Evolutionary conservation across 1,140 invertebrate species (phyloP).

Genomic region (Drosophila orosa): DNA sequence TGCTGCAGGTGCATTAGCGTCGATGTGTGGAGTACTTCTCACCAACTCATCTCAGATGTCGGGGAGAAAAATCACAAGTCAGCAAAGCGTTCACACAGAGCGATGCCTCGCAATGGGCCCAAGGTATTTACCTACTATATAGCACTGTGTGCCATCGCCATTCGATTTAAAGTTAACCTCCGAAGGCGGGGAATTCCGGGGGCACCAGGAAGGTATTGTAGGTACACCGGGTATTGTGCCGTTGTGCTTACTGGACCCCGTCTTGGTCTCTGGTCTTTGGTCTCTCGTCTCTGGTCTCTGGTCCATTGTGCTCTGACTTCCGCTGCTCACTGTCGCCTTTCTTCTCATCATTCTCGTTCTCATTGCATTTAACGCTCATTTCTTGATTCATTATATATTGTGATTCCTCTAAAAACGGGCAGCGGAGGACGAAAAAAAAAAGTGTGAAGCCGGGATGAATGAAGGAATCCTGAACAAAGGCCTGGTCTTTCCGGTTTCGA

Average conservation of each 20-base stretch:
- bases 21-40: slow-evolving; percentile 33
- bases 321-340: slow-evolving; percentile 73
- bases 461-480: slow-evolving; percentile 66
- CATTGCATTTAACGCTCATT: slow-evolving; percentile 83
- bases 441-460: slow-evolving; percentile 66
- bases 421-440: slow-evolving; percentile 60
- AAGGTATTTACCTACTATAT: slow-evolving; percentile 64
- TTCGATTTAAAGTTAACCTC: slow-evolving; percentile 78
- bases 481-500: slow-evolving; percentile 64
- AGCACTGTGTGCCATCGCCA: slow-evolving; percentile 61
- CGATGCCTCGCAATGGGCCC: slow-evolving; percentile 11
- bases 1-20: slow-evolving; percentile 34
- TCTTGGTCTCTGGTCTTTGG: slow-evolving; percentile 28
- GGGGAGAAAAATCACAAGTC: slow-evolving; percentile 66
- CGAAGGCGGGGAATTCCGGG: slow-evolving; percentile 19
- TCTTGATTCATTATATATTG: slow-evolving; percentile 83
- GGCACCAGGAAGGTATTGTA: slow-evolving; percentile 20
- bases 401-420: slow-evolving; percentile 75
- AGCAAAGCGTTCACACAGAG: slow-evolving; percentile 52
- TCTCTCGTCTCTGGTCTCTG: slow-evolving; percentile 45
- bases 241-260: slow-evolving; percentile 40
- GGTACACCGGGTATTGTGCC: slow-evolving; percentile 30
- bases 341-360: slow-evolving; percentile 53
- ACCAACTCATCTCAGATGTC: slow-evolving; percentile 20
- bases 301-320: slow-evolving; percentile 74